These are phyloP conservation scores for Drosophila bunnanda DNA, from an alignment of 2,888 invertebrate species.

Conservation along the genomic window DNA sequence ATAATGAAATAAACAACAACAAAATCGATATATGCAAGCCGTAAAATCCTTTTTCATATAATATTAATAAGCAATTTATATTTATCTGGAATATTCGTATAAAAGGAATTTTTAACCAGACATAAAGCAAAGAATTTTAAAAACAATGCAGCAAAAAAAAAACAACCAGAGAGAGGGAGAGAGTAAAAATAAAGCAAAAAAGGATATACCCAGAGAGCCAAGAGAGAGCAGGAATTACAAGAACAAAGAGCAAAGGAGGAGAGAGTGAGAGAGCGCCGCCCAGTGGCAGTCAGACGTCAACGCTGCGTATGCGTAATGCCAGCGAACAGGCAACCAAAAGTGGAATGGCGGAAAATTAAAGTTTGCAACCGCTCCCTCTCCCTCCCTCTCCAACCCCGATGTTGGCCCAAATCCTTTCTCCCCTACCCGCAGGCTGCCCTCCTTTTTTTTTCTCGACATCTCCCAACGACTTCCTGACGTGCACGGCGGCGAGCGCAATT, in stretches of 20 bases:
- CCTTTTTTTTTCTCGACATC: slow-evolving; percentile 28
- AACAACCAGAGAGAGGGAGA: slow-evolving; percentile 31
- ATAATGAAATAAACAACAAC: too few species aligned
- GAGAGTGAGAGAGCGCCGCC: slow-evolving; percentile 41
- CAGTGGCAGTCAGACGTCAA: slow-evolving; percentile 58
- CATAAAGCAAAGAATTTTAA: slow-evolving; percentile 18
- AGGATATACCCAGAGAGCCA: slow-evolving; percentile 29
- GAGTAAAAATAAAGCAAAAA: slow-evolving; percentile 15
- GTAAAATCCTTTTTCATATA: not conserved
- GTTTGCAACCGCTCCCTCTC: slow-evolving; percentile 38
- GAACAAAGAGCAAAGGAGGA: slow-evolving; percentile 3
- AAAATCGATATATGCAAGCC: not conserved
- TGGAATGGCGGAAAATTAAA: slow-evolving; percentile 71
- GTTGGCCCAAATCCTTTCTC: not conserved
- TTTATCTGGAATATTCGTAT: not conserved
- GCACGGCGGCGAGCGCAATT: slow-evolving; percentile 48
- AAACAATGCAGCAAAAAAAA: slow-evolving; percentile 44
- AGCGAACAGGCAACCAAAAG: slow-evolving; percentile 54
- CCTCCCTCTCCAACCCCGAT: not conserved
- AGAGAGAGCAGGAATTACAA: slow-evolving; percentile 3
- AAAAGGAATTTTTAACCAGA: slow-evolving; percentile 10
- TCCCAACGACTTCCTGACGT: slow-evolving; percentile 56
- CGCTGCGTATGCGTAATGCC: slow-evolving; percentile 74
- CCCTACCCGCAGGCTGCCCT: slow-evolving; percentile 5
- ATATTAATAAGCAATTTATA: slow-evolving; percentile 7